Conservation (phyloP, 2,888 invertebrate species). For the Incurvaria masculella region DNA sequence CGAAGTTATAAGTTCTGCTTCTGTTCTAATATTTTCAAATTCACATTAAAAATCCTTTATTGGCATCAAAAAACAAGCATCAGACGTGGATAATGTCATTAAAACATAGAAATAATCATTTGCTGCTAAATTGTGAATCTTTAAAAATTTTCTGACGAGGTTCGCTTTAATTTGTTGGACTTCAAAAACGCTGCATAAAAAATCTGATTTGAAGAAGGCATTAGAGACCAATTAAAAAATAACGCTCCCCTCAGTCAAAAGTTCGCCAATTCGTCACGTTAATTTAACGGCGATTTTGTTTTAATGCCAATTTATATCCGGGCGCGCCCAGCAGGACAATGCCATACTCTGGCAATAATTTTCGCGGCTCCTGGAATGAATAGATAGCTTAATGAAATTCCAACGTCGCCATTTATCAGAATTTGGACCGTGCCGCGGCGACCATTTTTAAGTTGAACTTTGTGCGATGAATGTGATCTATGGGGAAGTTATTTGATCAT, state of each 20-base stretch:
- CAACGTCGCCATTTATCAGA: constrained; percentile 20
- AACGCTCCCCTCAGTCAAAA: neutral
- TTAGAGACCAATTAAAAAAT: neutral
- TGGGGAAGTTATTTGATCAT: neutral
- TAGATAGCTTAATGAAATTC: constrained; percentile 23
- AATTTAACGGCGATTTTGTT: no score
- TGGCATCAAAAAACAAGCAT: no score
- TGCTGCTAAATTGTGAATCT: no score
- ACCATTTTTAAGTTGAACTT: constrained; percentile 11
- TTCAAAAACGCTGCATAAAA: neutral
- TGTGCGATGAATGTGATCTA: neutral
- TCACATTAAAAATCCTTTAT: no score
- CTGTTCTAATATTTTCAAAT: no score
- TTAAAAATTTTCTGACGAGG: no score
- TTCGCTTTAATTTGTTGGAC: no score
- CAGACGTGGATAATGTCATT: no score
- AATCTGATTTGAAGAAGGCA: neutral
- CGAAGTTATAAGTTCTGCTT: no score
- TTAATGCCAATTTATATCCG: neutral
- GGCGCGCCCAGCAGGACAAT: neutral
- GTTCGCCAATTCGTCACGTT: neutral
- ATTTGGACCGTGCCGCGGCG: constrained; percentile 20
- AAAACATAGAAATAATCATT: no score
- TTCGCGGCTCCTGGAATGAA: constrained; percentile 16
- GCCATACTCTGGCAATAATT: neutral